Evolutionary conservation across 2,888 invertebrate species (phyloP).

Genomic region (Mycalesis mineus): DNA sequence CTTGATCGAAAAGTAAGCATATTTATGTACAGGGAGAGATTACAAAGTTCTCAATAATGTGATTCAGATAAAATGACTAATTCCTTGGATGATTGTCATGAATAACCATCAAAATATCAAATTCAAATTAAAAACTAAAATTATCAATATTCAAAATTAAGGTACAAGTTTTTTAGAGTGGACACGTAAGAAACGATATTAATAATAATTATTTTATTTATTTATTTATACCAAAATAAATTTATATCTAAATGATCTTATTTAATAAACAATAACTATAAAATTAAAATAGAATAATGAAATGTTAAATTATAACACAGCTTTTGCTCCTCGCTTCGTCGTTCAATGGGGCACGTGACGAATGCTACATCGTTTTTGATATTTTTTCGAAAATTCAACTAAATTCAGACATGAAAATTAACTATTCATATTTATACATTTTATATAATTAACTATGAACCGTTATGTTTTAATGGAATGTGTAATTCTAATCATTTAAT

Average conservation of each 20-base stretch:
- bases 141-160: constrained; percentile 71
- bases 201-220: no score
- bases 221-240: constrained; percentile 73
- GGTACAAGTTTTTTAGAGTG: constrained; percentile 71
- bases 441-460: constrained; percentile 51
- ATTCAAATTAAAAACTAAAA: constrained; percentile 59
- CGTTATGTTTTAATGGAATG: constrained; percentile 71
- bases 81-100: constrained; percentile 62
- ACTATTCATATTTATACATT: constrained; percentile 43
- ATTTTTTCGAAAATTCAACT: constrained; percentile 22
- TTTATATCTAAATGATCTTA: constrained; percentile 75
- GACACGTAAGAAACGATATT: constrained; percentile 64
- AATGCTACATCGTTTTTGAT: constrained; percentile 51
- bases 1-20: constrained; percentile 24
- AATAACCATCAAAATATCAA: constrained; percentile 68
- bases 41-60: constrained; percentile 36
- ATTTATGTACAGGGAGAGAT: constrained; percentile 52
- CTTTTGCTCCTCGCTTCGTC: constrained; percentile 66
- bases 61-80: constrained; percentile 44
- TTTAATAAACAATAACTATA: constrained; percentile 72
- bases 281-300: constrained; percentile 76
- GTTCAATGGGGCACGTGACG: constrained; percentile 58
- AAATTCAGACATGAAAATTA: constrained; percentile 33
- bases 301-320: constrained; percentile 78
- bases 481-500: constrained; percentile 43